phyloP scores from a whole-genome alignment of 2,888 invertebrate species.

The Mystacides longicornis region DNA sequence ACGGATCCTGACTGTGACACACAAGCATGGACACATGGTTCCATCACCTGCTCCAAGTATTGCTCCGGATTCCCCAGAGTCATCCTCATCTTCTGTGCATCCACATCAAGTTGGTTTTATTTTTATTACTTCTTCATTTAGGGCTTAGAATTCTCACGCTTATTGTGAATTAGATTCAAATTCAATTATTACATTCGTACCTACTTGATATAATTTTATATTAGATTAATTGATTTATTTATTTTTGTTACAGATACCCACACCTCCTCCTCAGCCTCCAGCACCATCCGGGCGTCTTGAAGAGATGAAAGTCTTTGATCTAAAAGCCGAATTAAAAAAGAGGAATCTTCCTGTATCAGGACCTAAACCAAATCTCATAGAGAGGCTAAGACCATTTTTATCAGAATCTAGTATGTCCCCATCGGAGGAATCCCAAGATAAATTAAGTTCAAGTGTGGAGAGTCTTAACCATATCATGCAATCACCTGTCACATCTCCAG shows the following conservation, averaged over 20 bases:
- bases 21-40: constrained; percentile 42
- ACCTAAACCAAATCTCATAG: constrained; percentile 90
- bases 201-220: too few species aligned
- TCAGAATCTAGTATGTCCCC: constrained; percentile 44
- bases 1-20: constrained; percentile 70
- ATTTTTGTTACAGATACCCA: constrained; percentile 30
- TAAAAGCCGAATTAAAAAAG: constrained; percentile 89
- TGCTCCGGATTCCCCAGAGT: constrained; percentile 25
- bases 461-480: constrained; percentile 26
- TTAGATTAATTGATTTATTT: too few species aligned
- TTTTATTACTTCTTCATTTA: background rate
- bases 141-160: too few species aligned
- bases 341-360: constrained; percentile 93
- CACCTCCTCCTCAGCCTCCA: constrained; percentile 36
- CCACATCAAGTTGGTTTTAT: constrained; percentile 20
- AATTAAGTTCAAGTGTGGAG: constrained; percentile 34
- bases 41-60: constrained; percentile 34
- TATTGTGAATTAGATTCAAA: too few species aligned
- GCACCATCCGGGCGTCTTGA: constrained; percentile 62
- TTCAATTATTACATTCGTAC: too few species aligned
- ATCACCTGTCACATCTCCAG: constrained; percentile 26
- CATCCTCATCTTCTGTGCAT: constrained; percentile 24
- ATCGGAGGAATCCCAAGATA: constrained; percentile 35
- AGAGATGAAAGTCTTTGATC: constrained; percentile 93
- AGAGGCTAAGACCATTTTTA: constrained; percentile 73